These are phyloP conservation scores for Microvelia longipes DNA, from an alignment of 1,140 invertebrate species.

Conservation along the genomic window DNA sequence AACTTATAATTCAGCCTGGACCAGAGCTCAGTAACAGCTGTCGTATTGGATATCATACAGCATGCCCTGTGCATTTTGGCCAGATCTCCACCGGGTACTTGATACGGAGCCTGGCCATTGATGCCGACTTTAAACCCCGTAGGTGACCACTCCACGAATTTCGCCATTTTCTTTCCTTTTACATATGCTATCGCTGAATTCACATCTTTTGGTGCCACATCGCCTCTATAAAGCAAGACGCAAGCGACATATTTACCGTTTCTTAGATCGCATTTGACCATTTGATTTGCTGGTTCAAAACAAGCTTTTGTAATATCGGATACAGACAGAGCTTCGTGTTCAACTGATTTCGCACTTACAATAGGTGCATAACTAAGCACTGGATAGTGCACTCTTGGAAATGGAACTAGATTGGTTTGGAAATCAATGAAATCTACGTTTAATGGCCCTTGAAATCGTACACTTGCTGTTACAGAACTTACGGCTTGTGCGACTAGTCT, in stretches of 20 bases:
- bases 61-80: constrained; percentile 36
- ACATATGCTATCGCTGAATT: constrained; percentile 42
- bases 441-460: constrained; percentile 51
- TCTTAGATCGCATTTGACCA: constrained; percentile 40
- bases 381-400: constrained; percentile 34
- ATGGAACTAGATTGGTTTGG: constrained; percentile 44
- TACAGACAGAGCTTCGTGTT: constrained; percentile 34
- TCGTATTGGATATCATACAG: constrained; percentile 43
- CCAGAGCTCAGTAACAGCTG: constrained; percentile 45
- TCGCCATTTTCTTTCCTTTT: constrained; percentile 34
- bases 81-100: constrained; percentile 40
- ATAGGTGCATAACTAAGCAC: constrained; percentile 46
- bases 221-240: constrained; percentile 58
- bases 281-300: constrained; percentile 34
- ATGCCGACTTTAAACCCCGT: constrained; percentile 32
- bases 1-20: constrained; percentile 41
- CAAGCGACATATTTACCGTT: constrained; percentile 39
- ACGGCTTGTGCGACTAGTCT: constrained; percentile 41
- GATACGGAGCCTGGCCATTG: constrained; percentile 34
- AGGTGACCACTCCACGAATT: constrained; percentile 44
- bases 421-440: constrained; percentile 52
- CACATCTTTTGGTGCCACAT: constrained; percentile 47
- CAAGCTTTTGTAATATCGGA: constrained; percentile 33
- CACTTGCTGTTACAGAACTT: constrained; percentile 41
- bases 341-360: constrained; percentile 40